A percentile compares a stretch with the other conserved stretches of the same genome.
Conservation (phyloP, 2,113 vertebrate species). For the Sylvietta virens region DNA sequence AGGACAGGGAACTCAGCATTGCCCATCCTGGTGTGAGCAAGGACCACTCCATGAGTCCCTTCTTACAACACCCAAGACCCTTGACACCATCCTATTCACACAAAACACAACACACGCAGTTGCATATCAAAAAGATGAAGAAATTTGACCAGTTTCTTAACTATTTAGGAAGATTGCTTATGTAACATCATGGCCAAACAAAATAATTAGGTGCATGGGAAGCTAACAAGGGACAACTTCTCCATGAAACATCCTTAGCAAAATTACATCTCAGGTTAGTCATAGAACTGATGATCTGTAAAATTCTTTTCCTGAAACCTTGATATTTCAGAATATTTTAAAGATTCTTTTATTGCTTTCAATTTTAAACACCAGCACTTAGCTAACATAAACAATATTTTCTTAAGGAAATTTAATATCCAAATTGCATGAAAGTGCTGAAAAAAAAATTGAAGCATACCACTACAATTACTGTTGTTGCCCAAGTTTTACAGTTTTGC, state of each 20-base stretch:
- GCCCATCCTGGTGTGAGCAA: not conserved
- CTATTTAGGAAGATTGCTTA: constrained; percentile 1
- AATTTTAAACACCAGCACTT: not conserved
- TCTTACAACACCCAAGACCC: not conserved
- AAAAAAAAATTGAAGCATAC: not conserved
- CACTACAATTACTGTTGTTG: not conserved
- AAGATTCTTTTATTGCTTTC: not conserved
- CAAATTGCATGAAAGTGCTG: not conserved
- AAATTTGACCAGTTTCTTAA: not conserved
- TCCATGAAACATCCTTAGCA: not conserved
- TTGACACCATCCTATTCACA: not conserved
- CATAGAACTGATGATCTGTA: not conserved
- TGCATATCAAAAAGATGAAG: not conserved
- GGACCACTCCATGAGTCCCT: not conserved
- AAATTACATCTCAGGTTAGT: not conserved
- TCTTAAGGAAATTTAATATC: constrained; percentile 18
- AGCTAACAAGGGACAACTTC: not conserved
- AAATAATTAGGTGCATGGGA: constrained; percentile 10
- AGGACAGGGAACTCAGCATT: fast-evolving
- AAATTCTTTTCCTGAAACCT: not conserved
- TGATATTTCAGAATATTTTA: not conserved
- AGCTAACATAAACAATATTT: not conserved
- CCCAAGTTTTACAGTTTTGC: not conserved
- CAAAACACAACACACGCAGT: not conserved
- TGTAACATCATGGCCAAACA: not conserved